phyloP scores from a whole-genome alignment of 2,888 invertebrate species.

The Tetranychus piercei region DNA sequence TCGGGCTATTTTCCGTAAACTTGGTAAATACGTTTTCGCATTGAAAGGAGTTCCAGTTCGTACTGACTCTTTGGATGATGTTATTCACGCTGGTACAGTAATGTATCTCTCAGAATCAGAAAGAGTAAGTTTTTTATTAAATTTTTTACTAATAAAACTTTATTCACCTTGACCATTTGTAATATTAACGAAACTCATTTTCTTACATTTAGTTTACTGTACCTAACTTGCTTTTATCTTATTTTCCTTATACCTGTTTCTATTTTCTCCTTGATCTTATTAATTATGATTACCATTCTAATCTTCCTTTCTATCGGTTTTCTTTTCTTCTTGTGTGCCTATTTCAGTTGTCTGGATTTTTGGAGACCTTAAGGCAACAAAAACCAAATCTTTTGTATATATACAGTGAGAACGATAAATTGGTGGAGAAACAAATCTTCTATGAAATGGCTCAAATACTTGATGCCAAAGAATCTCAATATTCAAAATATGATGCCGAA shows the following conservation, averaged over 20 bases:
- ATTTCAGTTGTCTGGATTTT: not conserved
- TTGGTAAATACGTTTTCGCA: conserved; percentile 20
- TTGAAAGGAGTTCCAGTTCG: conserved; percentile 13
- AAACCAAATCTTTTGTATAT: conserved; percentile 16
- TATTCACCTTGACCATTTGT: too few relatives aligned
- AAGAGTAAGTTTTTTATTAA: not conserved
- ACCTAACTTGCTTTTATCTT: too few relatives aligned
- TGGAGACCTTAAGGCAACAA: not conserved
- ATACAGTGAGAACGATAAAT: conserved; percentile 25
- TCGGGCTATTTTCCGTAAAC: conserved; percentile 15
- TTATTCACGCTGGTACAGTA: conserved; percentile 22
- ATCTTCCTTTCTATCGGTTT: not conserved
- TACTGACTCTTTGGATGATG: conserved; percentile 22
- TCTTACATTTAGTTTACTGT: too few relatives aligned
- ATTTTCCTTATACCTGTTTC: not conserved
- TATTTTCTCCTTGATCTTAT: not conserved
- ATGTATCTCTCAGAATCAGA: conserved; percentile 21
- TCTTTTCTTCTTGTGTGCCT: not conserved
- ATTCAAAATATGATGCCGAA: not conserved
- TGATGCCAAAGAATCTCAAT: not conserved
- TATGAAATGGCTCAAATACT: conserved; percentile 17
- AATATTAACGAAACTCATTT: too few relatives aligned
- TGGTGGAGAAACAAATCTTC: conserved; percentile 22
- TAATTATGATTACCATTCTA: not conserved
- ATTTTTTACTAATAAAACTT: not conserved